Evolutionary conservation across 2,113 vertebrate genomes (phyloP).

Genomic region (Notarius quadriscutis): DNA sequence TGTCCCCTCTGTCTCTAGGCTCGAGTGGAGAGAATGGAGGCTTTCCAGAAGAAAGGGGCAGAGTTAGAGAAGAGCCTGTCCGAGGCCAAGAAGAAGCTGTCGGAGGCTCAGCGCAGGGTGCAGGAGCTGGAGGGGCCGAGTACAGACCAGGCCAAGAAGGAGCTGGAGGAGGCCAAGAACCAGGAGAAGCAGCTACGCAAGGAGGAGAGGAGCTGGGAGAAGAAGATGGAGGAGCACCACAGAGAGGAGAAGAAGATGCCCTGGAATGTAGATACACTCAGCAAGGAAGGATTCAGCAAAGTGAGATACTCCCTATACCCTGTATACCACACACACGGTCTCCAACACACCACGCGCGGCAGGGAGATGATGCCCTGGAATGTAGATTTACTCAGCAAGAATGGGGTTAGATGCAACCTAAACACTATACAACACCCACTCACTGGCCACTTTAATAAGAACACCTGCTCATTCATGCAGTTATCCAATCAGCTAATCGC

Average conservation of each 20-base stretch:
- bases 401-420: too few species aligned
- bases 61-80: constrained; percentile 75
- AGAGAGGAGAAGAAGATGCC: constrained; percentile 83
- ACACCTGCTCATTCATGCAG: too few species aligned
- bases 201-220: constrained; percentile 77
- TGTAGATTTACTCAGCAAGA: neutral
- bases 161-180: constrained; percentile 69
- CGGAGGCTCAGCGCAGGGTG: constrained; percentile 75
- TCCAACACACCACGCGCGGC: neutral
- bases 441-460: too few species aligned
- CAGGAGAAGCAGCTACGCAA: constrained; percentile 78
- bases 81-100: constrained; percentile 74
- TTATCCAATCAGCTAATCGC: too few species aligned
- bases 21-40: constrained; percentile 84
- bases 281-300: constrained; percentile 91
- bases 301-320: constrained; percentile 59
- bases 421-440: too few species aligned
- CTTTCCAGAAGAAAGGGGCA: constrained; percentile 84
- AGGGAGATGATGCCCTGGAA: neutral
- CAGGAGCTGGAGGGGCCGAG: constrained; percentile 65
- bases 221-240: constrained; percentile 75
- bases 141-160: constrained; percentile 52
- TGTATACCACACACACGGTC: neutral
- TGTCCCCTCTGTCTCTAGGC: constrained; percentile 65
- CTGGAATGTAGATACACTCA: constrained; percentile 89